Evolutionary conservation across 2,888 invertebrate genomes (phyloP), one percentile per base, ranked within the genome.

Genomic region (Noctua fimbriata): DNA sequence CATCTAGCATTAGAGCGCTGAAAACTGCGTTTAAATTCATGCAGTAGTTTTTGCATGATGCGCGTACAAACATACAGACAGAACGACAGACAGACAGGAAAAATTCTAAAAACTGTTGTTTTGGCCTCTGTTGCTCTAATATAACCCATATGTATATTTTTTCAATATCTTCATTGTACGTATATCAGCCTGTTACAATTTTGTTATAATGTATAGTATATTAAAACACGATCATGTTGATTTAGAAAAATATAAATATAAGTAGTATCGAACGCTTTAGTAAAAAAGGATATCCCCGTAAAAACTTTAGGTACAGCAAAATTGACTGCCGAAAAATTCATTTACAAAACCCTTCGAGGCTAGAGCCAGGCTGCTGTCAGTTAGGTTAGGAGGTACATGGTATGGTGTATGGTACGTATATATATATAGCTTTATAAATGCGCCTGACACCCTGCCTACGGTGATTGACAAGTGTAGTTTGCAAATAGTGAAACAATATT

Each of bases 381-480:
- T 47, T 24, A 41, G 18, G 18, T 36, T 24, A 41, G 18, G 18
- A 28, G 44, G 14, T 79, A 28, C 6, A 28, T n/a, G n/a, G n/a
- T n/a, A n/a, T n/a, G n/a, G n/a, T n/a, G n/a, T n/a, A n/a, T n/a
- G n/a, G n/a, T n/a, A n/a, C n/a, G n/a, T n/a, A n/a, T n/a, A n/a
- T n/a, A n/a, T n/a, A n/a, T n/a, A n/a, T n/a, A 44, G 28, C 14
- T 77, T 69, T 47, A 24, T 65, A 52, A 36, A 84, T 71, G 32
- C 16, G n/a, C 36, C 12, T 41, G 84, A 80, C 80, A 79, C 47
- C 49, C 44, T 28, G 5, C 12, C 70, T 9, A 14, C 47, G 12
- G 44, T 71, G 85, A 82, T 80, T 82, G 81, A 84, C 84, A 58
- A 49, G 24, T n/a, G 9, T 1, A 66, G 44, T 79, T 70, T 44